These are phyloP conservation scores for Eucera pruinosa DNA, from an alignment of 2,888 invertebrate species.

Conservation along the genomic window DNA sequence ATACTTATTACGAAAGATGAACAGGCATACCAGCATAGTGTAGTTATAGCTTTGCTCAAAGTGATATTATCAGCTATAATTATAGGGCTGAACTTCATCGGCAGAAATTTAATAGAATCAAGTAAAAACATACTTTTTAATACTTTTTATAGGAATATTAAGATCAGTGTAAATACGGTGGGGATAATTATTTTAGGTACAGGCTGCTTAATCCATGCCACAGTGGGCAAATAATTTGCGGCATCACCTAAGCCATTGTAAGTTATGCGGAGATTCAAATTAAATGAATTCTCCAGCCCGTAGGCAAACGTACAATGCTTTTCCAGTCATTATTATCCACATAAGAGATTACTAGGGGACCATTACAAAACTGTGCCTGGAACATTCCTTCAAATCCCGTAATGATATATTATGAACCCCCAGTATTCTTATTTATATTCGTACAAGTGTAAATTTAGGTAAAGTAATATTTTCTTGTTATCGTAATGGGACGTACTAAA, in stretches of 20 bases:
- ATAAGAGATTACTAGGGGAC: conserved; percentile 67
- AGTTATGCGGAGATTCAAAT: conserved; percentile 72
- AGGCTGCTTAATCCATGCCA: conserved; percentile 67
- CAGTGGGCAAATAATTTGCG: conserved; percentile 77
- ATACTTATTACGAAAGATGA: no score
- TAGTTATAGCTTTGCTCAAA: background rate
- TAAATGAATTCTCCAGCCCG: conserved; percentile 69
- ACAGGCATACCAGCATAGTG: no score
- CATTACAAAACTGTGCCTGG: conserved; percentile 67
- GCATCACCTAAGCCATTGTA: conserved; percentile 76
- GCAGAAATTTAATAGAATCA: conserved; percentile 27
- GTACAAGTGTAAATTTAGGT: background rate
- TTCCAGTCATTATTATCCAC: conserved; percentile 74
- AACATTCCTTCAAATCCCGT: conserved; percentile 62
- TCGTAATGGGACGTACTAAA: background rate
- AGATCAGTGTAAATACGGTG: conserved; percentile 60
- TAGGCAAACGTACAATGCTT: conserved; percentile 66
- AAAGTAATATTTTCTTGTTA: background rate
- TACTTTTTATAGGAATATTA: conserved; percentile 66
- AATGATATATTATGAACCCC: conserved; percentile 59
- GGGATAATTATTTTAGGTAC: conserved; percentile 73
- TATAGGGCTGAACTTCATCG: conserved; percentile 29
- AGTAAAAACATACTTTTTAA: conserved; percentile 32
- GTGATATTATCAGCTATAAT: conserved; percentile 15
- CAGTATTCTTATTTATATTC: conserved; percentile 1